Evolutionary conservation across 2,797 vertebrate species (phyloP), one percentile per base, ranked within the genome.

Genomic region (Dallia pectoralis): DNA sequence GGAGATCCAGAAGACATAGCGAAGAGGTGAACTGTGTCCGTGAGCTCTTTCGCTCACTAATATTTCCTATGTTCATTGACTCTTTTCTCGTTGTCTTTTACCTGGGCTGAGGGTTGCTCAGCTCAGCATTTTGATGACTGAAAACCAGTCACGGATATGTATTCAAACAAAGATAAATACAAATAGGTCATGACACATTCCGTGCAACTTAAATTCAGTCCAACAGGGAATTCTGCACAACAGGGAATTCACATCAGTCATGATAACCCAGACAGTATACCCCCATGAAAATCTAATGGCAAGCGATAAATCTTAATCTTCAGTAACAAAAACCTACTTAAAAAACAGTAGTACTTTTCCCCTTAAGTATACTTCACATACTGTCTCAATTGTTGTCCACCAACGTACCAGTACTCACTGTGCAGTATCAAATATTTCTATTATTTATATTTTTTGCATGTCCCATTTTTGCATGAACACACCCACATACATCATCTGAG

Each of bases 191-290:
- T 65, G 44, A 73, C 51, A 59, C 44, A 66, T 53, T 15, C 16
- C 47, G 72, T 36, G 63, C 67, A 59, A 62, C 49, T 36, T 30
- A 56, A n/a, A 19, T 56, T 49, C 53, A 18, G 56, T 68, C 18
- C 19, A 73, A 53, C 12, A 70, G 9, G 53, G 73, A 66, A 83
- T 65, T 0, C 11, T 25, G 79, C 27, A 84, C 72, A 76, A 74
- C 61, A 84, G 33, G n/a, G n/a, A n/a, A n/a, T n/a, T 79, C 27
- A 84, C 72, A 76, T 73, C 61, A 84, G 33, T 29, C 70, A 86
- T 77, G 81, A 79, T 67, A 78, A 53, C 73, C 76, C 67, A 64
- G 82, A 59, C 53, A 59, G 3, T 11, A 56, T 12, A 56, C 51
- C 51, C 51, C n/a, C 1, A 40, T 9, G 36, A 12, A n/a, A 14